Conservation (phyloP, 2,888 invertebrate genomes). For the Drosophila paracracens region DNA sequence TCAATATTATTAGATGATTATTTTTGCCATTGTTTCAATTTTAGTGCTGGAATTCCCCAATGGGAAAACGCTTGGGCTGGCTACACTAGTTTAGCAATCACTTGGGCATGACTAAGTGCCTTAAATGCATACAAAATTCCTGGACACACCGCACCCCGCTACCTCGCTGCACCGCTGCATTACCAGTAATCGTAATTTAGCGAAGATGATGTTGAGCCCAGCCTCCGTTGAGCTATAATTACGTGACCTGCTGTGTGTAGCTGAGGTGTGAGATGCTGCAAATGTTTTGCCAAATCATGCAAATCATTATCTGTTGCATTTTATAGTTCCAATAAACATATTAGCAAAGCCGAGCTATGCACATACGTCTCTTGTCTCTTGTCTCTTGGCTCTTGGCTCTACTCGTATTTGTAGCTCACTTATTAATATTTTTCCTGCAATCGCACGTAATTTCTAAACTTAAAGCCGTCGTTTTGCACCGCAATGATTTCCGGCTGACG, state of each 20-base stretch:
- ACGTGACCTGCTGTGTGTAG: constrained; percentile 39
- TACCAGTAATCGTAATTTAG: constrained; percentile 67
- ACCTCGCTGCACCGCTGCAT: background rate
- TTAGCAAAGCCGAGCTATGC: constrained; percentile 55
- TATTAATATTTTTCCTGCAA: constrained; percentile 64
- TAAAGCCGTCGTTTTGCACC: constrained; percentile 62
- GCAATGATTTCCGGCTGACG: constrained; percentile 77
- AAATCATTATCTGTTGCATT: constrained; percentile 65
- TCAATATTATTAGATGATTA: constrained; percentile 69
- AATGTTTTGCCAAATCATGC: constrained; percentile 71
- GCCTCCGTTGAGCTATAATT: constrained; percentile 56
- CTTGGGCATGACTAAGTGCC: constrained; percentile 79
- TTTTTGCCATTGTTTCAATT: constrained; percentile 65
- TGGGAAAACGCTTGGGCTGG: constrained; percentile 59
- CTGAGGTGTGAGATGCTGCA: constrained; percentile 67
- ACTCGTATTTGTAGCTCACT: constrained; percentile 63
- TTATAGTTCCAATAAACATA: constrained; percentile 71
- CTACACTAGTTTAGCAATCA: constrained; percentile 78
- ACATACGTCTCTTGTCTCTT: background rate
- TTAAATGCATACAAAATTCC: constrained; percentile 80
- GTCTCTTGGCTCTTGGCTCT: constrained; percentile 6
- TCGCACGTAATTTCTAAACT: constrained; percentile 77
- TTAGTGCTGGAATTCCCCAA: constrained; percentile 70
- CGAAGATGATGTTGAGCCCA: constrained; percentile 60
- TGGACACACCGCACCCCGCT: background rate